Conservation (phyloP, 2,888 invertebrate genomes). For the Rhagium mordax region DNA sequence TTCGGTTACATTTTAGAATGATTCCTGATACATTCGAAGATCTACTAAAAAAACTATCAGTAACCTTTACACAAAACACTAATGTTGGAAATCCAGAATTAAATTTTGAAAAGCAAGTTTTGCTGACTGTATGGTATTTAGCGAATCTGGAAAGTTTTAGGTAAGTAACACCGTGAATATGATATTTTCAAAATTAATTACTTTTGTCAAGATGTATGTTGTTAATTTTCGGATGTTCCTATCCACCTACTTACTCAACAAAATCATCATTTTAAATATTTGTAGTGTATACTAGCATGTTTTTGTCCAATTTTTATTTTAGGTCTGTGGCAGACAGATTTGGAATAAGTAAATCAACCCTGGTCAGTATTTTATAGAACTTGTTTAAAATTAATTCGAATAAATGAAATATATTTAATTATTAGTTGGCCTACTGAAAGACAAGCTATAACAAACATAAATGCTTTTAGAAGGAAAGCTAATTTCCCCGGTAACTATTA, state of each 20-base stretch:
- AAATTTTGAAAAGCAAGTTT: constrained; percentile 1
- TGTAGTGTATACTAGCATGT: too few relatives aligned
- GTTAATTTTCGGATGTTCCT: too few relatives aligned
- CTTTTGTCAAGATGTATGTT: too few relatives aligned
- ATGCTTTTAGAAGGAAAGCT: neutral
- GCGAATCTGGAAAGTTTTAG: constrained; percentile 1
- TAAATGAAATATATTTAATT: neutral
- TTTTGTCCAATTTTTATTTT: neutral
- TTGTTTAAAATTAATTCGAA: neutral
- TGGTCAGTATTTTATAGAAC: neutral
- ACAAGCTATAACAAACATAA: neutral
- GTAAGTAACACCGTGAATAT: neutral
- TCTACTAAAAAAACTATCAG: neutral
- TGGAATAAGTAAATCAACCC: neutral
- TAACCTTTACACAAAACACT: neutral
- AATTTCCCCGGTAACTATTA: neutral
- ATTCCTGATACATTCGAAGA: neutral
- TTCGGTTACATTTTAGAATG: neutral
- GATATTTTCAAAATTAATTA: too few relatives aligned
- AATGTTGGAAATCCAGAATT: neutral
- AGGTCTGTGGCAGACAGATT: constrained; percentile 4
- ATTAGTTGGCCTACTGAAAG: neutral
- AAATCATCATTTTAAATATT: too few relatives aligned
- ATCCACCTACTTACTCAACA: too few relatives aligned
- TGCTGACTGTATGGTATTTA: neutral